Conservation (phyloP, 2,113 vertebrate species). For the Cervus canadensis region DNA sequence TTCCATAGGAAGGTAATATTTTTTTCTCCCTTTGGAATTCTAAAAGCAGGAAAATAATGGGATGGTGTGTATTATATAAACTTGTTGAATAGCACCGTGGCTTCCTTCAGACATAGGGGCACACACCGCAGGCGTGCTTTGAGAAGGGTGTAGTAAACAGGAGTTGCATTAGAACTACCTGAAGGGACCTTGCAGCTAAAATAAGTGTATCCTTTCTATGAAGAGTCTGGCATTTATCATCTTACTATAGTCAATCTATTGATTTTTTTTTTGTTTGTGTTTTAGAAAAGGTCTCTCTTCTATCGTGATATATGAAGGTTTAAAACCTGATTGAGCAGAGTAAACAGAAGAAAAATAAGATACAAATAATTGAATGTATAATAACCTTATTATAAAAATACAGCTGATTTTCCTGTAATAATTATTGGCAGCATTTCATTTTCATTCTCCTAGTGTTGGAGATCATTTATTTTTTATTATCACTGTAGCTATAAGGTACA, state of each 20-base stretch:
- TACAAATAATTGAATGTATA: not conserved
- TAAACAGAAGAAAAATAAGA: not conserved
- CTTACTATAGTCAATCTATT: not conserved
- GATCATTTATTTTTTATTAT: not conserved
- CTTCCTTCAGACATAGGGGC: not conserved
- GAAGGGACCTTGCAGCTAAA: not conserved
- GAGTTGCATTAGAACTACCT: not conserved
- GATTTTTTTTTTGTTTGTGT: not conserved
- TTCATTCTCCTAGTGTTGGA: not conserved
- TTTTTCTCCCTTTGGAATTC: not conserved
- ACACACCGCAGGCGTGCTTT: rapidly evolving
- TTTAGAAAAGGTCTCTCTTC: not conserved
- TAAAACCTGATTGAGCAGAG: not conserved
- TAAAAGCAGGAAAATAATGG: not conserved
- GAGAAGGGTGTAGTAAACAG: not conserved
- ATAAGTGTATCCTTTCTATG: not conserved
- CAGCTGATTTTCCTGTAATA: not conserved
- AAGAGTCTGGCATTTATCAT: not conserved
- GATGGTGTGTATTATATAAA: not conserved
- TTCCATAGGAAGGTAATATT: not conserved
- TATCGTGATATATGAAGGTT: not conserved
- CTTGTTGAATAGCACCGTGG: not conserved
- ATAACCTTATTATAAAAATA: not conserved
- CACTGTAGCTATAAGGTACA: not conserved
- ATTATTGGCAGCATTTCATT: not conserved